Conservation (phyloP, 2,797 vertebrate species). For the Intellagama lesueurii region DNA sequence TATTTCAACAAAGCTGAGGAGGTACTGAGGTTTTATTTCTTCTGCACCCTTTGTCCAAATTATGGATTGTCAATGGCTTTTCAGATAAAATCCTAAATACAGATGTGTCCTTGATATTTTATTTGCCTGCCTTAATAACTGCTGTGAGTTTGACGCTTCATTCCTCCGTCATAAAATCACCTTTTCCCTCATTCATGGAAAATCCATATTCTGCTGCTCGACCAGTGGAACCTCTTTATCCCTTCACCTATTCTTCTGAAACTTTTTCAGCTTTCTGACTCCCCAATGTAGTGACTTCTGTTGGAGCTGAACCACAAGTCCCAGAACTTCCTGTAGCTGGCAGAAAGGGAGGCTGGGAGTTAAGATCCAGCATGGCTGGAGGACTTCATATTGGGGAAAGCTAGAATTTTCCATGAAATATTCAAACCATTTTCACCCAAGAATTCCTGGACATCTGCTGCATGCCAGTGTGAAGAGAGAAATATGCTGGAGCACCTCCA, state of each 20-base stretch:
- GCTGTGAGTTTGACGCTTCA: neutral
- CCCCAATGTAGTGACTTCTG: neutral
- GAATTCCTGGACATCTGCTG: too few species aligned
- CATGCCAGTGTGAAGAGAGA: too few species aligned
- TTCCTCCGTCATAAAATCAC: neutral
- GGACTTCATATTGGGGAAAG: too few species aligned
- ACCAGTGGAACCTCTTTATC: neutral
- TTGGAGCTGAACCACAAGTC: neutral
- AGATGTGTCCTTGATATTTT: neutral
- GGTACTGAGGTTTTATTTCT: slow-evolving; percentile 49
- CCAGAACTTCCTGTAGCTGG: too few species aligned
- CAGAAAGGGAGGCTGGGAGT: too few species aligned
- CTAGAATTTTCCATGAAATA: too few species aligned
- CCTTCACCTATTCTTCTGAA: neutral
- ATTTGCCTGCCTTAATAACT: neutral
- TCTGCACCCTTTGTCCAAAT: neutral
- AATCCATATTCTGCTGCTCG: too few species aligned
- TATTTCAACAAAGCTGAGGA: slow-evolving; percentile 24
- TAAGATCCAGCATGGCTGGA: too few species aligned
- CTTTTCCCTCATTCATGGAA: neutral
- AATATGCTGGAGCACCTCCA: too few species aligned
- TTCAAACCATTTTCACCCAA: too few species aligned
- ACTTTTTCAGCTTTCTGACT: neutral
- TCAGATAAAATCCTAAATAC: slow-evolving; percentile 64
- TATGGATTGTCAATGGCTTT: slow-evolving; percentile 36